A percentile compares a stretch with the other conserved stretches of the same genome.
Evolutionary conservation across 2,113 vertebrate genomes (phyloP).

Genomic region (Lophotis ruficrista): DNA sequence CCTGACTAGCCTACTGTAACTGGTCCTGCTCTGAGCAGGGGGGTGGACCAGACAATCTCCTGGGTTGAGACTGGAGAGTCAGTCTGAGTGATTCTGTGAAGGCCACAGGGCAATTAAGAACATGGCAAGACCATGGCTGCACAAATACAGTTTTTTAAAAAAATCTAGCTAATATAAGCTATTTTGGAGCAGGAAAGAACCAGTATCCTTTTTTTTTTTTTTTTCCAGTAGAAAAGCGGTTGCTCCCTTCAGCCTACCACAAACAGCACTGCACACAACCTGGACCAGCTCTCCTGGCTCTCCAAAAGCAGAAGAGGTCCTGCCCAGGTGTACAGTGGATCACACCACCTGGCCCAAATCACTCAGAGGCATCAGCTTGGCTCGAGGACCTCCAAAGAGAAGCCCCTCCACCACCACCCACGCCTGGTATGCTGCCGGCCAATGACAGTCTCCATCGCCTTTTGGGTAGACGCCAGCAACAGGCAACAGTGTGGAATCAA

Average conservation of each 20-base stretch:
- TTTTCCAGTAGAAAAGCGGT: not conserved
- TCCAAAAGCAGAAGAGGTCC: not conserved
- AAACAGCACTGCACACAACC: not conserved
- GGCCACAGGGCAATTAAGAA: not conserved
- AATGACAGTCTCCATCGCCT: not conserved
- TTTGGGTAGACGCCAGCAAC: not conserved
- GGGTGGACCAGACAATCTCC: not conserved
- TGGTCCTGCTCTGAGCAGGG: too few species aligned
- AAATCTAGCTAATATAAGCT: not conserved
- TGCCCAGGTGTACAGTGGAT: not conserved
- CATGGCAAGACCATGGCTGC: not conserved
- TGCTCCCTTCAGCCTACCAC: not conserved
- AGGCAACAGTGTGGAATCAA: not conserved
- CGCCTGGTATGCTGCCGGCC: not conserved
- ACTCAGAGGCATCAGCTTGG: not conserved
- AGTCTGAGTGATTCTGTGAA: not conserved
- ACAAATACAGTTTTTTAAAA: not conserved
- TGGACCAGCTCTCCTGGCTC: not conserved
- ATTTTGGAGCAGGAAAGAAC: not conserved
- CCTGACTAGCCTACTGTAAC: not conserved
- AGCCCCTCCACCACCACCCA: not conserved
- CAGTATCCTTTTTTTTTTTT: not conserved
- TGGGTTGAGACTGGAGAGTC: not conserved
- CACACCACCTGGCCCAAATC: not conserved
- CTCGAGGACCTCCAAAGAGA: not conserved